phyloP scores from a whole-genome alignment of 2,888 invertebrate species.

The Harmothoe impar region DNA sequence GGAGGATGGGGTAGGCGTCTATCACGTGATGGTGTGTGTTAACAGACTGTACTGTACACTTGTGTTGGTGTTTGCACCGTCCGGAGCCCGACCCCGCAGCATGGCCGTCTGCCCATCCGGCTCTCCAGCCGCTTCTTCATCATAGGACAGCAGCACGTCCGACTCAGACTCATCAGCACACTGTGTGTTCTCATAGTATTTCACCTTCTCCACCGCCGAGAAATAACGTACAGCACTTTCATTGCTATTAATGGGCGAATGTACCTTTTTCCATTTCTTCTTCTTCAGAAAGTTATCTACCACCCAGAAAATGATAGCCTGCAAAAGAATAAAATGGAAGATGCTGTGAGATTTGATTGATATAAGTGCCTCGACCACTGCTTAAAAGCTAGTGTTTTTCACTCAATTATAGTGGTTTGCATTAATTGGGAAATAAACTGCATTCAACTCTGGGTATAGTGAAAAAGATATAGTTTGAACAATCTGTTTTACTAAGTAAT shows the following conservation, averaged over 20 bases:
- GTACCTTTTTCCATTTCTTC: constrained; percentile 71
- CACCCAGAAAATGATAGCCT: constrained; percentile 94
- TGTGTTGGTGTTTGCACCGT: not conserved
- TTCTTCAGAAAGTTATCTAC: constrained; percentile 92
- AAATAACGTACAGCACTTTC: constrained; percentile 75
- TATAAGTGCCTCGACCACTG: too few relatives aligned
- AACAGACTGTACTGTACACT: constrained; percentile 39
- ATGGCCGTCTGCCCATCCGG: not conserved
- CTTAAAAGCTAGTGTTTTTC: too few relatives aligned
- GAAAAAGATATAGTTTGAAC: too few relatives aligned
- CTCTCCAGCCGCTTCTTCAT: constrained; percentile 61
- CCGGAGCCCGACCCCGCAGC: not conserved
- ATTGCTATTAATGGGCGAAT: constrained; percentile 70
- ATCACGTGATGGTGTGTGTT: constrained; percentile 2
- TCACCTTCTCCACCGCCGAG: constrained; percentile 74
- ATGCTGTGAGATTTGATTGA: constrained; percentile 30
- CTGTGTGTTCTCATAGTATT: constrained; percentile 78
- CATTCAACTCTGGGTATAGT: too few relatives aligned
- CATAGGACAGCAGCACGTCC: constrained; percentile 66
- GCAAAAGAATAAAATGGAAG: constrained; percentile 78
- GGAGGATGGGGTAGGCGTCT: too few relatives aligned
- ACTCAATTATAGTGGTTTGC: too few relatives aligned
- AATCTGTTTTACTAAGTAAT: too few relatives aligned
- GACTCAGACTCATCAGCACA: constrained; percentile 74
- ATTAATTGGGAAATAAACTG: too few relatives aligned